Evolutionary conservation across 2,888 invertebrate species (phyloP).

Genomic region (Mellilla xanthometata): DNA sequence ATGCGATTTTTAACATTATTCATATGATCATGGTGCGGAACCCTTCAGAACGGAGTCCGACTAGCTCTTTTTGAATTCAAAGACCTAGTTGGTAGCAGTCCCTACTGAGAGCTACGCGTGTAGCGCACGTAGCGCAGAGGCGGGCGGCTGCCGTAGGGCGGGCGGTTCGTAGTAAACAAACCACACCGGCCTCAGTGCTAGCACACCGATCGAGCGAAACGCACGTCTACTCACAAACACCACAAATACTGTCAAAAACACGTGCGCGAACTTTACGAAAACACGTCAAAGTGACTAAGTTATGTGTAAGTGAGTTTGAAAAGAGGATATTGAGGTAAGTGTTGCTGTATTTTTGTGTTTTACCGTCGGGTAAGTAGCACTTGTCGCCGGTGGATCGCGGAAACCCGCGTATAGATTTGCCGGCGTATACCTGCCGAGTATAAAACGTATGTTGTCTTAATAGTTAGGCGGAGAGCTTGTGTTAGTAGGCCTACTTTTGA

Average conservation of each 20-base stretch:
- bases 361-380: too few relatives aligned
- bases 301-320: constrained; percentile 21
- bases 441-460: too few relatives aligned
- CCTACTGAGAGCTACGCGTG: constrained; percentile 3
- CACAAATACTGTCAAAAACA: constrained; percentile 4
- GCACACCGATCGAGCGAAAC: constrained; percentile 29
- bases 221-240: constrained; percentile 32
- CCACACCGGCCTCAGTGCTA: constrained; percentile 42
- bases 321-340: constrained; percentile 14
- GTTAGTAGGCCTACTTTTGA: too few relatives aligned
- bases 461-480: too few relatives aligned
- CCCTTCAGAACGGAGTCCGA: too few relatives aligned
- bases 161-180: constrained; percentile 34
- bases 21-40: too few relatives aligned
- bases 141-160: constrained; percentile 15
- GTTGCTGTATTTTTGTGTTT: neutral
- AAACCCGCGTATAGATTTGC: neutral
- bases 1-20: too few relatives aligned
- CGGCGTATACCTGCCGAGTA: neutral
- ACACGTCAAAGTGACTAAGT: constrained; percentile 19
- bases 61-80: too few relatives aligned
- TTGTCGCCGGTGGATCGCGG: neutral
- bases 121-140: constrained; percentile 17
- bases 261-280: constrained; percentile 18
- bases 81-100: neutral